Conservation (phyloP, 2,797 vertebrate species). For the Cephalopachus bancanus region DNA sequence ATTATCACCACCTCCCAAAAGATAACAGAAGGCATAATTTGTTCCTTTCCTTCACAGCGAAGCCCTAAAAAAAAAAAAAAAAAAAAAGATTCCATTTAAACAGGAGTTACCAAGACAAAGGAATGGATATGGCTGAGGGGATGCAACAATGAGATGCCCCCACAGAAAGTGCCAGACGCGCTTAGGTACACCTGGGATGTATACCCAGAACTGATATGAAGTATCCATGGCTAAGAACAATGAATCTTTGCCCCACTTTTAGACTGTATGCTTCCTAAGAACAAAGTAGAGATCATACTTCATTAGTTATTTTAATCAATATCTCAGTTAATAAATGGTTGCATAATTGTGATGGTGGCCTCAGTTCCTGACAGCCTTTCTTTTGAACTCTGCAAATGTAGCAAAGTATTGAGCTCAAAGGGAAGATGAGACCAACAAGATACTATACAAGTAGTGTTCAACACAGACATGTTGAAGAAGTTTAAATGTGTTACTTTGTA, state of each 20-base stretch:
- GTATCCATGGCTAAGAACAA: neutral
- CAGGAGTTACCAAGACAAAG: neutral
- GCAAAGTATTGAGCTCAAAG: neutral
- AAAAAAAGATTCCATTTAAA: neutral
- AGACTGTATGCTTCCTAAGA: neutral
- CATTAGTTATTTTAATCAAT: conserved; percentile 1
- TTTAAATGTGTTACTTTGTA: neutral
- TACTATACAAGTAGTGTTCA: neutral
- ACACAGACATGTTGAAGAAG: neutral
- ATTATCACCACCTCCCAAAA: neutral
- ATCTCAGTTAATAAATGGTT: conserved; percentile 18
- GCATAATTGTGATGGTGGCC: neutral
- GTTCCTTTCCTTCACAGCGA: conserved; percentile 11
- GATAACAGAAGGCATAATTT: neutral
- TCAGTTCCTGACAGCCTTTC: conserved; percentile 13
- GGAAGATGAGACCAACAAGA: neutral
- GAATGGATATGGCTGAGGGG: neutral
- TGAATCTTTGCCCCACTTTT: neutral
- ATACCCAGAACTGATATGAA: neutral
- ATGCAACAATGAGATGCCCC: neutral
- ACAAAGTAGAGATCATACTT: conserved; percentile 11
- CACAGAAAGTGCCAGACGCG: neutral
- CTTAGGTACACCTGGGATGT: neutral
- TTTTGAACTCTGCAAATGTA: conserved; percentile 14
- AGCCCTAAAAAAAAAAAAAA: conserved; percentile 15